Conservation (phyloP, 1,140 invertebrate species). For the Drosophila sulfurigaster region DNA sequence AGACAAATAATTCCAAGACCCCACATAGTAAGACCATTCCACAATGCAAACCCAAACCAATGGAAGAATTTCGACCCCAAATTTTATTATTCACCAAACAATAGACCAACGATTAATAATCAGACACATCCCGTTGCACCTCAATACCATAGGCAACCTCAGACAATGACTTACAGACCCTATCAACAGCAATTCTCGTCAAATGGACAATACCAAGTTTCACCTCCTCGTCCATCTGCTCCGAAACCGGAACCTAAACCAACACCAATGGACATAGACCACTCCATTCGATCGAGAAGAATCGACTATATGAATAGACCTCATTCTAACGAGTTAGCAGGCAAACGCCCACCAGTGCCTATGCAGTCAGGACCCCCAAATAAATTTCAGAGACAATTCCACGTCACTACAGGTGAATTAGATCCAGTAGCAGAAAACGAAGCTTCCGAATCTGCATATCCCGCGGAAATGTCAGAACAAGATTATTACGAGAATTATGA, state of each 20-base stretch:
- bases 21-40: neutral
- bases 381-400: neutral
- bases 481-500: slow-evolving; percentile 6
- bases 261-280: neutral
- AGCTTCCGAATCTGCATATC: slow-evolving; percentile 19
- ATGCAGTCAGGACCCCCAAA: neutral
- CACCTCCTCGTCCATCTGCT: neutral
- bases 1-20: slow-evolving; percentile 7
- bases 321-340: neutral
- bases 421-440: slow-evolving; percentile 8
- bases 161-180: neutral
- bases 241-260: neutral
- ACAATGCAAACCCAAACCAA: neutral
- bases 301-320: slow-evolving; percentile 1
- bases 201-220: neutral
- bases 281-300: too few species aligned
- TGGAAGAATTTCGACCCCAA: slow-evolving; percentile 11
- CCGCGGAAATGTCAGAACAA: slow-evolving; percentile 35
- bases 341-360: neutral
- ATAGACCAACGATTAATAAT: neutral
- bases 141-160: neutral
- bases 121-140: neutral
- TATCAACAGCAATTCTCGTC: slow-evolving; percentile 2
- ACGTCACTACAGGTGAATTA: slow-evolving; percentile 24
- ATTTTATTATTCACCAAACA: slow-evolving; percentile 4